Base-by-base conservation (phyloP, 2,888 invertebrate species). In the Epinotia bilunana region DNA sequence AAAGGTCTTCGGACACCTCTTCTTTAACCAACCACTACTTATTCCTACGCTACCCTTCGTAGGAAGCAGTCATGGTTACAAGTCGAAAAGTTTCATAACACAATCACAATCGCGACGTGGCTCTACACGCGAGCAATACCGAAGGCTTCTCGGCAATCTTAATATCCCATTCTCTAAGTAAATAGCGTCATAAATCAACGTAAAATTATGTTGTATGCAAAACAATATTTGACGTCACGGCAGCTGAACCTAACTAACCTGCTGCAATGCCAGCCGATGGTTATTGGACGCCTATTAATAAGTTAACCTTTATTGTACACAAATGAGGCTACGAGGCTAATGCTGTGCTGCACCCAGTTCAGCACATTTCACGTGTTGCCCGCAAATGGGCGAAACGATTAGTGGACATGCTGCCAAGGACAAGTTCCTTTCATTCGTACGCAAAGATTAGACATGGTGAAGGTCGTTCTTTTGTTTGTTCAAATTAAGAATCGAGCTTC, bases 181-280 rank as follows among this genome's bases (percentile, higher is more conserved):
- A 70, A 70, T 64, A 71, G 16, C 65, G 60, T 61, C 71, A 71
- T 74, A 60, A 71, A 74, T 70, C 65, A 33, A n/a, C 55, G 23
- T 65, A 71, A 74, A 69, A 73, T 64, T 53, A 65, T 71, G 70
- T 73, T 73, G 71, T 69, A 72, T 70, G 69, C 67, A 71, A 70
- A 76, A 69, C 70, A 68, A 74, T 77, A 76, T 82, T 81, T 87
- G 85, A 86, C 87, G 87, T 86, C 87, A 87, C 72, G 74, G 64
- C 72, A 82, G 78, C 77, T 83, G 80, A 84, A 84, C 80, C 72
- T 62, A 68, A 68, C 65, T 74, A 74, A 67, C 71, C 74, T 78
- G 76, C 67, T 65, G 78, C 74, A 78, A 75, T 78, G 77, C 77
- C 73, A 77, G n/a, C n/a, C 79, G 76, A 77, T 76, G 79, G 80